phyloP scores from a whole-genome alignment of 1,140 invertebrate species.

The Microvelia longipes region DNA sequence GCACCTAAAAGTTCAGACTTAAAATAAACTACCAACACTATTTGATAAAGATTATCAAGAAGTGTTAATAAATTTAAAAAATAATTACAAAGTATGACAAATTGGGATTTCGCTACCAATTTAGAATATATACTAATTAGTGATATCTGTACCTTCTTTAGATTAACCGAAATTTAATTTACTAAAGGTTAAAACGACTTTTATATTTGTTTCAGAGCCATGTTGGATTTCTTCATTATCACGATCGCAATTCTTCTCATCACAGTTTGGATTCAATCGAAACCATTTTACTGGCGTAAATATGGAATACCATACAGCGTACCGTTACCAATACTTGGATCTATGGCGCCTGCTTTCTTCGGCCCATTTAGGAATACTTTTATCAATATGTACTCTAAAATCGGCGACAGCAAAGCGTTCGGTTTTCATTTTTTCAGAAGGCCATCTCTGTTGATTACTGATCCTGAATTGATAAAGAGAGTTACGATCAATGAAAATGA shows the following conservation, averaged over 20 bases:
- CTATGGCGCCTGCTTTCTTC: neutral
- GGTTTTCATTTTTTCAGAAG: neutral
- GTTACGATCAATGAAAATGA: neutral
- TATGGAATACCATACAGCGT: neutral
- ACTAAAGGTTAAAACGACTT: neutral
- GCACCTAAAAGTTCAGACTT: no score
- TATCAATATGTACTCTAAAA: neutral
- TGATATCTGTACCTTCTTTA: no score
- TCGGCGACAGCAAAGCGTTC: neutral
- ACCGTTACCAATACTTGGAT: neutral
- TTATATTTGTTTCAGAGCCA: neutral
- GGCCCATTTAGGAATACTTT: neutral
- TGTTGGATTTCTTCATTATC: neutral
- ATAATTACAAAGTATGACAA: no score
- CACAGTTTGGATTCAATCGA: neutral
- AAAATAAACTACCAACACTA: no score
- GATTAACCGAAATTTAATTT: no score
- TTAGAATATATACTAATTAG: no score
- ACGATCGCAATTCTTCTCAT: neutral
- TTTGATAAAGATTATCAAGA: no score
- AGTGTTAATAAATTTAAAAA: no score
- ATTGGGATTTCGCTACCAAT: no score
- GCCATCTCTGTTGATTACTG: neutral
- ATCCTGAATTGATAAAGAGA: neutral
- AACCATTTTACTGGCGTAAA: neutral